phyloP scores from a whole-genome alignment of 1,140 invertebrate genomes.

The Drosophila lini region DNA sequence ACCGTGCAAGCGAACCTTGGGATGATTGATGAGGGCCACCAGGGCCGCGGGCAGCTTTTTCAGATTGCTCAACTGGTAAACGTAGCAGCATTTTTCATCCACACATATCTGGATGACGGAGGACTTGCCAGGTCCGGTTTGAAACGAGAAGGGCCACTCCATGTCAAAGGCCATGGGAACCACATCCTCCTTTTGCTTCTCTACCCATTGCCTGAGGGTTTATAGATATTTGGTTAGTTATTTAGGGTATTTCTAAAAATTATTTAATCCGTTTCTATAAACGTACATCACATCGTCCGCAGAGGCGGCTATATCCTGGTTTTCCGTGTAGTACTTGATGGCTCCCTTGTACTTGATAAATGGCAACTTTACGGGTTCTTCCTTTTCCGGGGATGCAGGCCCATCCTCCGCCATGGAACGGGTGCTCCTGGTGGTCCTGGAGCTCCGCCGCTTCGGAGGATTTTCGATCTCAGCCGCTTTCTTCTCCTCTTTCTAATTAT shows the following conservation, averaged over 20 bases:
- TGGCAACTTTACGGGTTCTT: conserved; percentile 68
- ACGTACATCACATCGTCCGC: conserved; percentile 86
- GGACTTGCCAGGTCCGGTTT: conserved; percentile 87
- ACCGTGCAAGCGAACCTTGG: conserved; percentile 87
- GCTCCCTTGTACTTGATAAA: conserved; percentile 85
- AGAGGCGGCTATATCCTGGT: conserved; percentile 85
- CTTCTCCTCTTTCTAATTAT: conserved; percentile 43
- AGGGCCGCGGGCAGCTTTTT: conserved; percentile 86
- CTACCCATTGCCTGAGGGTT: conserved; percentile 84
- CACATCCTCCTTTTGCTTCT: conserved; percentile 75
- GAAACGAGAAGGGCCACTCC: conserved; percentile 88
- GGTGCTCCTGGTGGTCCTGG: conserved; percentile 65
- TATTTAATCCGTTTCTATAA: background rate
- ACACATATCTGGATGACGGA: conserved; percentile 87
- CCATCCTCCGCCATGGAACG: conserved; percentile 71
- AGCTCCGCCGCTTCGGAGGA: conserved; percentile 75
- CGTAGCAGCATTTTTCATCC: conserved; percentile 85
- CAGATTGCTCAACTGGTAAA: conserved; percentile 86
- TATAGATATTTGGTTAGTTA: no score
- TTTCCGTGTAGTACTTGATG: conserved; percentile 85
- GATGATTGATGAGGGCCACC: conserved; percentile 85
- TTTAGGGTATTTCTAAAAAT: background rate
- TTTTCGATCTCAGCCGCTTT: conserved; percentile 55
- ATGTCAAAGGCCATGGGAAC: conserved; percentile 87
- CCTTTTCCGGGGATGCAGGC: conserved; percentile 58